Percentiles rank a stretch among this genome's conserved stretches.
These are phyloP conservation scores for Rhynchotus rufescens DNA, from an alignment of 2,797 vertebrate species.

Conservation along the genomic window DNA sequence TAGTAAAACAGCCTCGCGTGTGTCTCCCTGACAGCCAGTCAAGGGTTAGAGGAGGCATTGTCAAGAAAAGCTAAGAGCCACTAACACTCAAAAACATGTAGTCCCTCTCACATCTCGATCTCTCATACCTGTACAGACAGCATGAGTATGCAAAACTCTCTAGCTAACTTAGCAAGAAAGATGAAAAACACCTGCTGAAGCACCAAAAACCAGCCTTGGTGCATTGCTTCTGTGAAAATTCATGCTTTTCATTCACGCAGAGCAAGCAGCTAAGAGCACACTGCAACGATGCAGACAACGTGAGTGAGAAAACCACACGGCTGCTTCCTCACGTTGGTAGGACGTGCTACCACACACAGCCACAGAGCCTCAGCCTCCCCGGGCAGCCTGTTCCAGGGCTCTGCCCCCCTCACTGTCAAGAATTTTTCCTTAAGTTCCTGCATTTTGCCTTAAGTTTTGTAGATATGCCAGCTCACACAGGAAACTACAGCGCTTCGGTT, in stretches of 20 bases:
- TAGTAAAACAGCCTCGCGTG: neutral
- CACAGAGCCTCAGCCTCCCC: no score
- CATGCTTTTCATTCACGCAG: neutral
- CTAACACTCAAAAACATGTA: neutral
- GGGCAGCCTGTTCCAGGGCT: no score
- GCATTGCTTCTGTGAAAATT: neutral
- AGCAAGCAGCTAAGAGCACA: neutral
- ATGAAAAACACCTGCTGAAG: neutral
- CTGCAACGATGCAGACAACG: neutral
- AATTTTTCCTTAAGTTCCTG: no score
- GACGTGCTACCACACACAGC: neutral
- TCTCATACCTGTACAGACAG: neutral
- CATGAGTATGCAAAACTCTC: neutral
- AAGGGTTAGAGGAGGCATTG: neutral
- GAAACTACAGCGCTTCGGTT: neutral
- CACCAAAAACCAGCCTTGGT: neutral
- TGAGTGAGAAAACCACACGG: neutral
- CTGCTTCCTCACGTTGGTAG: neutral
- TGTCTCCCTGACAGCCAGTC: neutral
- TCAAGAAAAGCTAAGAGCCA: neutral
- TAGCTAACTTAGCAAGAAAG: neutral
- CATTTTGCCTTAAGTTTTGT: neutral
- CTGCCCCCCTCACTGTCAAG: no score
- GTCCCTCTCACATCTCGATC: neutral
- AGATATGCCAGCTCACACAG: neutral